These are phyloP conservation scores for Notamacropus eugenii DNA, from an alignment of 2,797 vertebrate genomes.

Conservation along the genomic window DNA sequence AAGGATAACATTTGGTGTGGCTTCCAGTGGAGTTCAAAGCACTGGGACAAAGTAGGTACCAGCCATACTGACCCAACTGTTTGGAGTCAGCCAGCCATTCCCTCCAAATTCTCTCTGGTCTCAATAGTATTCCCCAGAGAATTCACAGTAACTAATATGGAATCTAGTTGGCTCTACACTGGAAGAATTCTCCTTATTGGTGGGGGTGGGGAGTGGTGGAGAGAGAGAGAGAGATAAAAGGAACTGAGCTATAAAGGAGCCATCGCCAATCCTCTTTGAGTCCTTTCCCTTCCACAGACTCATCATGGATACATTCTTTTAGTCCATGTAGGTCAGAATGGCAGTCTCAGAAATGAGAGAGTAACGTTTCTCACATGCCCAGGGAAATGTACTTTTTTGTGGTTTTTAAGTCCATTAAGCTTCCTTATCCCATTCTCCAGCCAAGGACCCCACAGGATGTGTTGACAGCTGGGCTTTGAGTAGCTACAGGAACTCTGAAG, in stretches of 20 bases:
- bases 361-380: background rate
- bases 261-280: background rate
- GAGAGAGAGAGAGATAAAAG: conserved; percentile 23
- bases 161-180: background rate
- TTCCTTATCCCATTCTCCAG: background rate
- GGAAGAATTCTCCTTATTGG: conserved; percentile 36
- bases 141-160: background rate
- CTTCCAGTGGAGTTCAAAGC: conserved; percentile 12
- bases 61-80: background rate
- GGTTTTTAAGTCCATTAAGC: background rate
- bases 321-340: background rate
- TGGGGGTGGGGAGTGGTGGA: background rate
- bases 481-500: background rate
- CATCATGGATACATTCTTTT: background rate
- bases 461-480: background rate
- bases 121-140: background rate
- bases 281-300: conserved; percentile 7
- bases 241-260: background rate
- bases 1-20: background rate
- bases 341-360: background rate
- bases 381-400: background rate
- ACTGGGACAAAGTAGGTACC: conserved; percentile 12
- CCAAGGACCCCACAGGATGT: background rate
- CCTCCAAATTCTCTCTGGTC: conserved; percentile 25
- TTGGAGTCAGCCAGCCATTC: conserved; percentile 20